These are phyloP conservation scores for Holothuria leucospilota DNA, from an alignment of 53 echinoderm and acorn worm genomes.

Conservation along the genomic window DNA sequence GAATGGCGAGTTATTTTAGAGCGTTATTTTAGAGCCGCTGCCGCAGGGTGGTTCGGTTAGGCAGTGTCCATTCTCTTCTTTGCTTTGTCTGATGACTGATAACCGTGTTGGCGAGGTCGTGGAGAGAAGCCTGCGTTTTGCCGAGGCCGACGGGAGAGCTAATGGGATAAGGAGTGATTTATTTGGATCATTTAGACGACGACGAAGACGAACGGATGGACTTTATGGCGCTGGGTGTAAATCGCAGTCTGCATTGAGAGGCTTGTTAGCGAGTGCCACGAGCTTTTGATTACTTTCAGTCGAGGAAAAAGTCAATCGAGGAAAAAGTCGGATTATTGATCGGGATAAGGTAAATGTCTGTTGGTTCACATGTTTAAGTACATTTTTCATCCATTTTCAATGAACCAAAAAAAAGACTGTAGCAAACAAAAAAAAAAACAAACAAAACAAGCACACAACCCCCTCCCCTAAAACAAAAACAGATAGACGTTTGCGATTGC, in stretches of 20 bases:
- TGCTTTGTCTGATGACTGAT: constrained; percentile 26
- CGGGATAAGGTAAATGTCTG: too few species aligned
- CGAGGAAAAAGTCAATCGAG: too few species aligned
- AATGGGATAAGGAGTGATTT: constrained; percentile 42
- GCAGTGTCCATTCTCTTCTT: constrained; percentile 5
- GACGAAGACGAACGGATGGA: constrained; percentile 35
- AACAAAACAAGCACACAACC: too few species aligned
- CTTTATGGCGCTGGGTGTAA: constrained; percentile 11
- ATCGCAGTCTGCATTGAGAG: constrained; percentile 8
- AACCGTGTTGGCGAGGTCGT: constrained; percentile 43
- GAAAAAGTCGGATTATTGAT: too few species aligned
- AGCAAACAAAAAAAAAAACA: too few species aligned
- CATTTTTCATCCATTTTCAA: too few species aligned
- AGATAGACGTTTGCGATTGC: too few species aligned
- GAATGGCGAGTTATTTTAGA: constrained; percentile 21
- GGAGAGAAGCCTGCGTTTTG: constrained; percentile 20
- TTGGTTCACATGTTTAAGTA: too few species aligned
- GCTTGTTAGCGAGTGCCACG: background rate
- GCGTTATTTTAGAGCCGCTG: background rate
- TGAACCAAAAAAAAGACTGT: too few species aligned
- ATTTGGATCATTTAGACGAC: constrained; percentile 37
- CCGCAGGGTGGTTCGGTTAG: constrained; percentile 2
- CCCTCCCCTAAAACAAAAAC: too few species aligned
- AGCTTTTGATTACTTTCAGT: too few species aligned
- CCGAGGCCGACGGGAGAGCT: constrained; percentile 44